Evolutionary conservation across 2,888 invertebrate genomes (phyloP), one percentile per base, ranked within the genome.

Genomic region (Parochlus steinenii): DNA sequence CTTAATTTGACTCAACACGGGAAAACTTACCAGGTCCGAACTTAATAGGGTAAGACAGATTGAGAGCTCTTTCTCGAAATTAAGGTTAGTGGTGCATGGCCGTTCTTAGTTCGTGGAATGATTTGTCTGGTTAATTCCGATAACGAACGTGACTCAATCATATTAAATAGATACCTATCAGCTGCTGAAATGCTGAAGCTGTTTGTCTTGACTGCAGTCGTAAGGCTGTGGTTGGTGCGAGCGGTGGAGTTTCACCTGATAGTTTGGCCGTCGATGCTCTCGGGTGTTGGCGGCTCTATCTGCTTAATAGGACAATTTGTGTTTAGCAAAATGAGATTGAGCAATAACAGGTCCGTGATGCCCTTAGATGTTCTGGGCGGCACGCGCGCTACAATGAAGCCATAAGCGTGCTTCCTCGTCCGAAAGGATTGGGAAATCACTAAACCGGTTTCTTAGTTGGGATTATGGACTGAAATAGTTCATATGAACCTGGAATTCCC

Each of bases 51-150:
- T n/a, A n/a, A n/a, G n/a, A n/a, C n/a, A n/a, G n/a, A n/a, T n/a
- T n/a, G n/a, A n/a, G n/a, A n/a, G n/a, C n/a, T n/a, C n/a, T n/a
- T n/a, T n/a, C n/a, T n/a, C n/a, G n/a, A n/a, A n/a, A n/a, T n/a
- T n/a, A n/a, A n/a, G n/a, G n/a, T n/a, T n/a, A n/a, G n/a, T n/a
- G n/a, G n/a, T n/a, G n/a, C n/a, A n/a, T n/a, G n/a, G 69, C 69
- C 69, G 68, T 70, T 71, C 67, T 69, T 70, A 70, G 69, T 70
- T 70, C 65, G 70, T 71, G 68, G 69, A 69, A 65, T 58, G 69
- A 71, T 71, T 69, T 71, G 70, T 72, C 70, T 70, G 72, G 68
- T 73, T 72, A 65, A 74, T 73, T 74, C 67, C 69, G 69, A 67
- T 72, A 74, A 73, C 69, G 69, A 71, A 69, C 67, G 69, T 70